Base-by-base conservation (phyloP, 2,113 vertebrate genomes). In the Callipepla squamata region DNA sequence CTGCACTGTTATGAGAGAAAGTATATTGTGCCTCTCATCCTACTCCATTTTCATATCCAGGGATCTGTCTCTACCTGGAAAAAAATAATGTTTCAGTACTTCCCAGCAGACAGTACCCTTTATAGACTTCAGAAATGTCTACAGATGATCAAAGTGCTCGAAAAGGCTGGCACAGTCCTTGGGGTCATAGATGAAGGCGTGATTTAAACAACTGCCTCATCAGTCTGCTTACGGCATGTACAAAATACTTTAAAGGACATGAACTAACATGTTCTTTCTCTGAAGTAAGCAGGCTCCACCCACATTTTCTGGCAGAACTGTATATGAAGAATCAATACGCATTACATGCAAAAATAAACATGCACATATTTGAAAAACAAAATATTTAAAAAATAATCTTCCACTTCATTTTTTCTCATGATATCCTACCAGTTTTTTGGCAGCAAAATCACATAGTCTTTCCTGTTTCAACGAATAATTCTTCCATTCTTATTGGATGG, bases 321-420 rank as follows among this genome's bases (percentile, higher is more conserved):
- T 53, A 63, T 10, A 50, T 1, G 12, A 28, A 34, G 2, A 47
- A 40, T 22, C 28, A 55, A 42, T 55, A 36, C 50, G 9, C 13
- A 57, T 50, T 26, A 51, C 12, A 32, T 32, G 19, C 11, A 12
- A 13, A 15, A 18, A 42, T 51, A 9, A 9, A 42, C 32, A 36
- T 5, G 4, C 59, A 42, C 2, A 1, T 40, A 45, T 69, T 82
- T 65, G 8, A 80, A 51, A 63, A 32, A 0, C 11, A 44, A 78
- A 53, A 66, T 26, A 50, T n/a, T 50, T 36, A 40, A 74, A 13
- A 2, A 0, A 0, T 1, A 68, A 42, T 67, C 5, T 61, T 55
- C 67, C 15, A 42, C 30, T 2, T 48, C 51, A 23, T 42, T 59
- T 53, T 18, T 18, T 47, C 30, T 48, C 59, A 4, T 32, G 19